phyloP scores from a whole-genome alignment of 2,797 vertebrate genomes.

The Silurus lanzhouensis region DNA sequence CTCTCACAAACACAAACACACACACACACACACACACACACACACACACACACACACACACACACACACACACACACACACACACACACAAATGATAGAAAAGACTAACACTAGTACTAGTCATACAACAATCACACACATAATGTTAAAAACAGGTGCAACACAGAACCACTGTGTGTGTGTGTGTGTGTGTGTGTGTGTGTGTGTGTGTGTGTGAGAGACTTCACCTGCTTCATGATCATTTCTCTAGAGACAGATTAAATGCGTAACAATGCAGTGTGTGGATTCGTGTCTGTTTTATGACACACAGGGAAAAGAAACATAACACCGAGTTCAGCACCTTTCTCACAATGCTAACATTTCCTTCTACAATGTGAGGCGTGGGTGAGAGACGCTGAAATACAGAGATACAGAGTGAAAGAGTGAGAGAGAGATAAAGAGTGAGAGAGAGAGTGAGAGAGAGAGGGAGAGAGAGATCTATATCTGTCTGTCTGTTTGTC shows the following conservation, averaged over 20 bases:
- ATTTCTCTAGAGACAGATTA: conserved; percentile 7
- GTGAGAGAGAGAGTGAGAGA: neutral
- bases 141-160: neutral
- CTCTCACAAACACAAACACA: too few relatives aligned
- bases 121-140: neutral
- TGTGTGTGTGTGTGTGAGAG: neutral
- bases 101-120: neutral
- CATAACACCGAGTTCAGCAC: conserved; percentile 39
- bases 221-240: conserved; percentile 1
- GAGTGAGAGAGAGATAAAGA: neutral
- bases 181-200: neutral
- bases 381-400: neutral
- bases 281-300: conserved; percentile 30
- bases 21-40: neutral
- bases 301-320: conserved; percentile 49
- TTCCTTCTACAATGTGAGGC: conserved; percentile 45
- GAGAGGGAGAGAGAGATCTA: neutral
- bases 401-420: neutral
- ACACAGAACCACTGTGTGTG: neutral
- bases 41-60: neutral
- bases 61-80: neutral
- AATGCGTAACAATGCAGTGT: neutral
- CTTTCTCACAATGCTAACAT: conserved; percentile 60
- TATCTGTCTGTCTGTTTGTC: neutral
- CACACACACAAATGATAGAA: neutral